Base-by-base conservation (phyloP, 2,797 vertebrate species). In the Sebastes diaconus region DNA sequence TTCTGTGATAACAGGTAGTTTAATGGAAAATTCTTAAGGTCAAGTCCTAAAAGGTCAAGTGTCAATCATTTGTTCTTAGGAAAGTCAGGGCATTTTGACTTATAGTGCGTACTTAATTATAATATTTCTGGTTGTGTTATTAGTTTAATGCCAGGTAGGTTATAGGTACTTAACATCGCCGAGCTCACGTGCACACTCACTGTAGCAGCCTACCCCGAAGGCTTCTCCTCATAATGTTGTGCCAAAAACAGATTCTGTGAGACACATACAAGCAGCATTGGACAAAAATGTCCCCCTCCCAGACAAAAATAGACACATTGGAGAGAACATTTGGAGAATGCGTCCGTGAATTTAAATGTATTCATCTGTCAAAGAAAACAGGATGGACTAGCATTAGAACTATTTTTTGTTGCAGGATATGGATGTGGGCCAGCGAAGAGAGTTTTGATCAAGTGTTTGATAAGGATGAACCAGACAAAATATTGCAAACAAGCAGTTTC, bases 161-260 rank as follows among this genome's bases (percentile, higher is more conserved):
- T 42, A 39, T 39, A 42, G 39, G 22, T 59, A 3, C 4, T 13
- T 55, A 8, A 52, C 60, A 30, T 30, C 1, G 10, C 52, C 1
- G 12, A 36, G 27, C 67, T 60, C 12, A 18, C 8, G 10, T 77
- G 50, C 3, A 14, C 42, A 18, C 1, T 46, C 1, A 46, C 25
- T 67, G 5, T 9, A 20, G 18, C 14, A 58, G 55, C 30, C 75
- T 77, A 85, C 81, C 39, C 84, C 76, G 63, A 79, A 6, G 13
- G 8, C 39, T 64, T 59, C 20, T 10, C 14, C 29, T 75, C 5
- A 3, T 32, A 39, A 50, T 63, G 61, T 77, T 73, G 59, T 77
- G 46, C 67, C 58, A 27, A 32, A 79, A 75, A 84, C 67, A 83
- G 71, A 57, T 39, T 25, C 11, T 46, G 29, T 32, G n/a, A 14